These are phyloP conservation scores for Metopia argyrocephala DNA, from an alignment of 2,888 invertebrate species.

Conservation along the genomic window DNA sequence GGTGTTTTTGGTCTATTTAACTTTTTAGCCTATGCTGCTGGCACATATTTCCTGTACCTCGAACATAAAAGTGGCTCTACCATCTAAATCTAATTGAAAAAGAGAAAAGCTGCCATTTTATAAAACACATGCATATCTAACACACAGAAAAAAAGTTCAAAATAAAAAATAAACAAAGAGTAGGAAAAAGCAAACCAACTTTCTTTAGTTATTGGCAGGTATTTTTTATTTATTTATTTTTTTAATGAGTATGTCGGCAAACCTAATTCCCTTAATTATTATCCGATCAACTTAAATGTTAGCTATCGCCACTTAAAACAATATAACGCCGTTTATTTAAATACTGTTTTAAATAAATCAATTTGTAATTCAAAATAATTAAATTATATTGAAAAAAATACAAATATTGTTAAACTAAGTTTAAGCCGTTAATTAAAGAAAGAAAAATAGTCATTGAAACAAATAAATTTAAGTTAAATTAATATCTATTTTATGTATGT, in stretches of 20 bases:
- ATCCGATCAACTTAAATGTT: neutral
- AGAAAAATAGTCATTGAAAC: constrained; percentile 39
- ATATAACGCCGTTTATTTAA: no score
- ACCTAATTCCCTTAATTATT: neutral
- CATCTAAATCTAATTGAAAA: constrained; percentile 30
- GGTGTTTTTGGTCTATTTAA: constrained; percentile 93
- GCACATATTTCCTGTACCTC: constrained; percentile 86
- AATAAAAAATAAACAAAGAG: constrained; percentile 1
- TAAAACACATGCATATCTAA: neutral
- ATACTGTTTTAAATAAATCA: no score
- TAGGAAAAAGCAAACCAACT: constrained; percentile 33
- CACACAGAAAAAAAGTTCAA: neutral
- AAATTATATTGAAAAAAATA: neutral
- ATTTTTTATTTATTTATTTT: constrained; percentile 5
- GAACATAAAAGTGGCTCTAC: constrained; percentile 83
- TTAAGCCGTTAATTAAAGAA: constrained; percentile 30
- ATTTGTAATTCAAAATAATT: neutral
- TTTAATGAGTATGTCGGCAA: neutral
- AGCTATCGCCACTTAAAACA: no score
- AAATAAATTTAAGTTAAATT: constrained; percentile 25
- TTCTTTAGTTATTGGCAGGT: constrained; percentile 12
- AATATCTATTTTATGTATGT: constrained; percentile 9
- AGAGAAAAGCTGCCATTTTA: constrained; percentile 4
- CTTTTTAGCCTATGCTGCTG: constrained; percentile 87
- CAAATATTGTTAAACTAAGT: constrained; percentile 32